A percentile compares a stretch with the other conserved stretches of the same genome.
phyloP scores from a whole-genome alignment of 1,140 invertebrate species.

The Nomia melanderi region DNA sequence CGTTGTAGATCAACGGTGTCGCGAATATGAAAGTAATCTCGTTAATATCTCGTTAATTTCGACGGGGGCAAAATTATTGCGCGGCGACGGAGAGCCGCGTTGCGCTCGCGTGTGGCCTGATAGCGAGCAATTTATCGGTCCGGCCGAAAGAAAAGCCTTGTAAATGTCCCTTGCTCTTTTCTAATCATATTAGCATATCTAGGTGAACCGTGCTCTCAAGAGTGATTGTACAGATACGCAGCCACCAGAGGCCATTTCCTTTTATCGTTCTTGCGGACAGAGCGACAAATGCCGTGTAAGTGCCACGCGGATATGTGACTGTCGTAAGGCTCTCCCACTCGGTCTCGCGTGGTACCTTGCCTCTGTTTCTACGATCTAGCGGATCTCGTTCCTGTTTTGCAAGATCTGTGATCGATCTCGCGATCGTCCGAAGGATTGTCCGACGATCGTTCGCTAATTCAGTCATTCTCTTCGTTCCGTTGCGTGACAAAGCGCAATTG shows the following conservation, averaged over 20 bases:
- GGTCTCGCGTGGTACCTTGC: constrained; percentile 11
- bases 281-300: constrained; percentile 50
- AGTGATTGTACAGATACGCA: constrained; percentile 55
- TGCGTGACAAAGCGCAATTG: no score
- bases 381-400: constrained; percentile 32
- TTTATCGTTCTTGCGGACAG: constrained; percentile 56
- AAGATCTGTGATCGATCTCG: constrained; percentile 9
- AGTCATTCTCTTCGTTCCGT: no score
- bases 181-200: constrained; percentile 54
- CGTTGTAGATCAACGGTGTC: no score
- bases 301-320: constrained; percentile 50
- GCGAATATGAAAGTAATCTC: no score
- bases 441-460: no score
- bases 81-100: no score
- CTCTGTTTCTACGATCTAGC: constrained; percentile 8
- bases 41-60: not conserved
- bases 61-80: not conserved
- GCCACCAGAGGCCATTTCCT: constrained; percentile 50
- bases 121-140: constrained; percentile 19
- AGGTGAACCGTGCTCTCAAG: constrained; percentile 32
- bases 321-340: constrained; percentile 49
- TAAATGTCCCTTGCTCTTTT: constrained; percentile 42
- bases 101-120: no score
- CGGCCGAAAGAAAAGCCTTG: constrained; percentile 12
- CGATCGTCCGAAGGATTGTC: not conserved